phyloP scores from a whole-genome alignment of 1,140 invertebrate genomes.

The Panulirus ornatus region DNA sequence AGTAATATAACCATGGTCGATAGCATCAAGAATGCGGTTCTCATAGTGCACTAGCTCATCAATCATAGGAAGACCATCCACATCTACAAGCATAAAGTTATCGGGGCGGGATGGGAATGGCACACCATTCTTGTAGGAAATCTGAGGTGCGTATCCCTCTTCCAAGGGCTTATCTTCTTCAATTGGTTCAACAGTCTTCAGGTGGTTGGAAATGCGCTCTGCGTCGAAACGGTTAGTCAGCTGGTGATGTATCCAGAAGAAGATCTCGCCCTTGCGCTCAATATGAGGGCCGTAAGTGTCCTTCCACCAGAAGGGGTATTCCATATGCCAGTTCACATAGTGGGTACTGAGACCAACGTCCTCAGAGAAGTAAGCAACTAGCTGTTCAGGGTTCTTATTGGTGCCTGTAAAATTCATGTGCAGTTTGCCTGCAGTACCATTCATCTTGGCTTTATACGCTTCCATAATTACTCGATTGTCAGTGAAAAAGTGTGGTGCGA shows the following conservation, averaged over 20 bases:
- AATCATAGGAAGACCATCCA: not conserved
- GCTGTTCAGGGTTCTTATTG: not conserved
- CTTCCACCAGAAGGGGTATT: slow-evolving; percentile 41
- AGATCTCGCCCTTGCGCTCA: slow-evolving; percentile 38
- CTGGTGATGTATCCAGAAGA: slow-evolving; percentile 45
- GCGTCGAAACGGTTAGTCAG: slow-evolving; percentile 40
- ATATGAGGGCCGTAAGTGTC: slow-evolving; percentile 5
- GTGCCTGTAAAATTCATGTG: slow-evolving; percentile 2
- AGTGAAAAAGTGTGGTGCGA: slow-evolving; percentile 56
- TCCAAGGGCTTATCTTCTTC: slow-evolving; percentile 11
- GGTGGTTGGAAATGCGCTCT: slow-evolving; percentile 40
- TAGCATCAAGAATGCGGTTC: slow-evolving; percentile 32
- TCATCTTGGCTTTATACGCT: slow-evolving; percentile 52
- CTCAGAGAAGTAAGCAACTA: slow-evolving; percentile 33
- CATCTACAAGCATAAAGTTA: slow-evolving; percentile 21
- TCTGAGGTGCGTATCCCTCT: slow-evolving; percentile 38
- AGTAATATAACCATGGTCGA: slow-evolving; percentile 29
- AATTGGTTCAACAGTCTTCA: slow-evolving; percentile 1
- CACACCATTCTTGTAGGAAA: slow-evolving; percentile 9
- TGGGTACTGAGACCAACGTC: slow-evolving; percentile 53
- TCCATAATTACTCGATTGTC: slow-evolving; percentile 44
- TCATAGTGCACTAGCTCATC: slow-evolving; percentile 28
- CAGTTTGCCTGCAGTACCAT: not conserved
- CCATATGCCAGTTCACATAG: slow-evolving; percentile 18
- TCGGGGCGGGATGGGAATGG: slow-evolving; percentile 19